A percentile compares a stretch with the other conserved stretches of the same genome.
These are phyloP conservation scores for Lepisosteus osseus DNA, from an alignment of 2,113 vertebrate species.

Conservation along the genomic window DNA sequence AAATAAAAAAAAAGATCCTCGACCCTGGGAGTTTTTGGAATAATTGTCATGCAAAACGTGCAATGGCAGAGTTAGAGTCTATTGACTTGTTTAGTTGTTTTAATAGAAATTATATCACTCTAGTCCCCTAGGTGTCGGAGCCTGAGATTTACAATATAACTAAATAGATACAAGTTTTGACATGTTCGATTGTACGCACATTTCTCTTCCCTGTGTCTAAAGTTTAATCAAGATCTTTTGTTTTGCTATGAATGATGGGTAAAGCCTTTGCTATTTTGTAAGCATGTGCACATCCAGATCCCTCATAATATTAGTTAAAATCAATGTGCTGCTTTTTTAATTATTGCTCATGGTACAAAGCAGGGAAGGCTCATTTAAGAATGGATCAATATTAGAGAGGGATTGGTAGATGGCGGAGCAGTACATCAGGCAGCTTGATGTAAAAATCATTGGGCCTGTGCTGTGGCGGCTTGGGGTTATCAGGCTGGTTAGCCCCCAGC, in stretches of 20 bases:
- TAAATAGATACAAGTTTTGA: slow-evolving; percentile 71
- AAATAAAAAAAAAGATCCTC: background rate
- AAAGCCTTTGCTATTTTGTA: slow-evolving; percentile 82
- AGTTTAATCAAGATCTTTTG: slow-evolving; percentile 67
- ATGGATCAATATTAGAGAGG: slow-evolving; percentile 93
- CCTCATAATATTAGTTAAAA: slow-evolving; percentile 99
- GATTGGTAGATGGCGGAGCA: slow-evolving; percentile 93
- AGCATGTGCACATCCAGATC: slow-evolving; percentile 98
- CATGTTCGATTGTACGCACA: slow-evolving; percentile 70
- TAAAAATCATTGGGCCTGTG: slow-evolving; percentile 99
- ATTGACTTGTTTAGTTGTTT: slow-evolving; percentile 57
- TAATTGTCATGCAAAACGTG: slow-evolving; percentile 28
- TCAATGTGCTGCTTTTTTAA: slow-evolving; percentile 99
- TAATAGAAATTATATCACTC: slow-evolving; percentile 59
- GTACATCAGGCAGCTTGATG: slow-evolving; percentile 99
- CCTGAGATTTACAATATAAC: slow-evolving; percentile 69
- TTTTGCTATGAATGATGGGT: slow-evolving; percentile 71
- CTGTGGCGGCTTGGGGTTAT: slow-evolving; percentile 83
- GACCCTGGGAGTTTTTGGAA: slow-evolving; percentile 4
- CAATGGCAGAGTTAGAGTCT: slow-evolving; percentile 35
- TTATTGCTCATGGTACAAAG: slow-evolving; percentile 99
- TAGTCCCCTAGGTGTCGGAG: slow-evolving; percentile 40
- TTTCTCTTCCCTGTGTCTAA: slow-evolving; percentile 65
- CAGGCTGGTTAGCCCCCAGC: slow-evolving; percentile 96
- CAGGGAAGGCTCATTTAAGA: slow-evolving; percentile 98